Percentiles rank a stretch among this genome's conserved stretches.
These are phyloP conservation scores for Sinella curviseta DNA, from an alignment of 1,140 invertebrate species.

Conservation along the genomic window DNA sequence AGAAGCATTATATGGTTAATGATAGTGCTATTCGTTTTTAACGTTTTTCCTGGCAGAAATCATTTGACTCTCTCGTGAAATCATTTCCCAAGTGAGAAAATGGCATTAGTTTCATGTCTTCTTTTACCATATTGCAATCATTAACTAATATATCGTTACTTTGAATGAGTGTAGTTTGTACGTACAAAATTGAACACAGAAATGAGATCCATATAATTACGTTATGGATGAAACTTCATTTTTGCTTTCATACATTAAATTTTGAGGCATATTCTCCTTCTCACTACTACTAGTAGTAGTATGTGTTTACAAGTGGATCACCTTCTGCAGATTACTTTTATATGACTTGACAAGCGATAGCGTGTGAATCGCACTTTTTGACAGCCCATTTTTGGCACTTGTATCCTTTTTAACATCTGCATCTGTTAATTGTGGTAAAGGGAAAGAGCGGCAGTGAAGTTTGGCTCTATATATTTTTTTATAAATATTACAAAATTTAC, in stretches of 20 bases:
- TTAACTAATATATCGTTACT: neutral
- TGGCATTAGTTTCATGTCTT: conserved; percentile 11
- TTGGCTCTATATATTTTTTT: no score
- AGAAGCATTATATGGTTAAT: neutral
- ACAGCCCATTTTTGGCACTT: conserved; percentile 3
- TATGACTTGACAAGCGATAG: no score
- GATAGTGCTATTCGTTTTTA: neutral
- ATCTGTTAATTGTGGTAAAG: neutral
- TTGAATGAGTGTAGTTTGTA: neutral
- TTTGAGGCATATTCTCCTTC: neutral
- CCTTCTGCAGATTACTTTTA: no score
- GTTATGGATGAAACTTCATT: conserved; percentile 9
- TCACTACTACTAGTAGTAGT: neutral
- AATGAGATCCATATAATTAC: conserved; percentile 23
- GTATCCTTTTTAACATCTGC: neutral
- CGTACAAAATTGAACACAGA: neutral
- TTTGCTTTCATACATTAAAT: neutral
- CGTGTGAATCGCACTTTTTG: no score
- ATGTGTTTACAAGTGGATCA: no score
- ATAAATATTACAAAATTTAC: no score
- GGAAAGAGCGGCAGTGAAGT: neutral
- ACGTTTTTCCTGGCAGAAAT: neutral
- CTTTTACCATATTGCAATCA: neutral
- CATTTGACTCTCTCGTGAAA: conserved; percentile 14
- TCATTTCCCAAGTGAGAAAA: conserved; percentile 8